phyloP scores from a whole-genome alignment of 2,113 vertebrate genomes.

The Passer montanus region DNA sequence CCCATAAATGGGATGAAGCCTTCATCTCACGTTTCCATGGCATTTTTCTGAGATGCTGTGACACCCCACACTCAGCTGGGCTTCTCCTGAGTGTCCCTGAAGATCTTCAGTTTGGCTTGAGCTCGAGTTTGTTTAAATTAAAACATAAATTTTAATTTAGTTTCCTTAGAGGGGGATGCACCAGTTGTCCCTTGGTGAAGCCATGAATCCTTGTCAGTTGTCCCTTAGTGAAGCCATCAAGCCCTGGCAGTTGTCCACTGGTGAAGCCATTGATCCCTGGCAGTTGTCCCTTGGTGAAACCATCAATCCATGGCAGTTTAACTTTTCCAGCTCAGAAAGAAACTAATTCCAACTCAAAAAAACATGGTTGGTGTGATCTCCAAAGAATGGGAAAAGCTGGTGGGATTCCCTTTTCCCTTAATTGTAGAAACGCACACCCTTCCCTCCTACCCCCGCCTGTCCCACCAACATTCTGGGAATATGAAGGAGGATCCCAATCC shows the following conservation, averaged over 20 bases:
- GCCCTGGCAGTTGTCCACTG: not conserved
- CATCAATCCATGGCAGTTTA: not conserved
- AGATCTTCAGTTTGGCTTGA: not conserved
- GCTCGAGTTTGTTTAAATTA: not conserved
- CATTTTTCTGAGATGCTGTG: not conserved
- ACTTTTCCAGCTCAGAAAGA: not conserved
- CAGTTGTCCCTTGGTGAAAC: not conserved
- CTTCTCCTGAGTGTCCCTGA: not conserved
- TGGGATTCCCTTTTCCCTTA: not conserved
- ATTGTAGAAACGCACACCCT: not conserved
- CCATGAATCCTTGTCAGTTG: not conserved
- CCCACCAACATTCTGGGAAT: rapidly evolving
- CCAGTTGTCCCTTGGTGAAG: not conserved
- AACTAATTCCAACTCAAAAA: not conserved
- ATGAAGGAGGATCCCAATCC: rapidly evolving
- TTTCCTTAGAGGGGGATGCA: not conserved
- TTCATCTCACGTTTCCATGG: not conserved
- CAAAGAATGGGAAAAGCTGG: not conserved
- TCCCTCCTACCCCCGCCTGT: not conserved
- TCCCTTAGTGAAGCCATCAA: not conserved
- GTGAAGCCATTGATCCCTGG: not conserved
- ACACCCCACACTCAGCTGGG: not conserved
- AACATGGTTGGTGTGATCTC: not conserved
- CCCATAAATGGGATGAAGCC: not conserved
- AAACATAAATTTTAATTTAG: not conserved